These are phyloP conservation scores for Sinocyclocheilus grahami DNA, from an alignment of 2,113 vertebrate genomes.

Conservation along the genomic window DNA sequence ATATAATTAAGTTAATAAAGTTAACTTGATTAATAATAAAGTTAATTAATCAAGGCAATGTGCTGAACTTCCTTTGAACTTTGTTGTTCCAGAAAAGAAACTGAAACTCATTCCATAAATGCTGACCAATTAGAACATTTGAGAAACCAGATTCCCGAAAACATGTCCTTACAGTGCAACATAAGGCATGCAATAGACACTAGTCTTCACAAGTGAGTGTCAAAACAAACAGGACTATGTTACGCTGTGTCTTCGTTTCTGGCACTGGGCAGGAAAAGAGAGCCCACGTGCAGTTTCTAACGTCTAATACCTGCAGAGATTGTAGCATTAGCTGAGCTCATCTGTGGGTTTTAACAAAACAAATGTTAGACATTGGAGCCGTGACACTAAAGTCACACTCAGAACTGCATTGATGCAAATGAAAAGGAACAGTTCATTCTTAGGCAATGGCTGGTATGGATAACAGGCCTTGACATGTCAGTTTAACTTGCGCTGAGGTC, in stretches of 20 bases:
- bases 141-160: not conserved
- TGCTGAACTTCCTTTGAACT: not conserved
- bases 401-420: constrained; percentile 1
- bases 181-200: constrained; percentile 41
- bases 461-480: constrained; percentile 52
- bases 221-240: constrained; percentile 60
- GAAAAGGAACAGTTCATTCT: constrained; percentile 58
- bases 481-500: constrained; percentile 10
- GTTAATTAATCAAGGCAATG: not conserved
- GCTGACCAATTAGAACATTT: not conserved
- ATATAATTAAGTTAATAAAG: not conserved
- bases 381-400: constrained; percentile 4
- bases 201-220: constrained; percentile 43
- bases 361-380: constrained; percentile 25
- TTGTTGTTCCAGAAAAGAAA: not conserved
- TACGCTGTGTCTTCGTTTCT: constrained; percentile 59
- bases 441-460: constrained; percentile 54
- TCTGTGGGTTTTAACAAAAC: constrained; percentile 53
- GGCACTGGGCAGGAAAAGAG: not conserved
- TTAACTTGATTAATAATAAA: not conserved
- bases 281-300: constrained; percentile 33
- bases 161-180: constrained; percentile 21
- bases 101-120: not conserved
- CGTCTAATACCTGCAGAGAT: constrained; percentile 34
- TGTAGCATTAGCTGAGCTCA: constrained; percentile 51